Percentiles rank a stretch among this genome's conserved stretches.
Conservation (phyloP, 1,140 invertebrate genomes). For the Zaprionus tsacasi region DNA sequence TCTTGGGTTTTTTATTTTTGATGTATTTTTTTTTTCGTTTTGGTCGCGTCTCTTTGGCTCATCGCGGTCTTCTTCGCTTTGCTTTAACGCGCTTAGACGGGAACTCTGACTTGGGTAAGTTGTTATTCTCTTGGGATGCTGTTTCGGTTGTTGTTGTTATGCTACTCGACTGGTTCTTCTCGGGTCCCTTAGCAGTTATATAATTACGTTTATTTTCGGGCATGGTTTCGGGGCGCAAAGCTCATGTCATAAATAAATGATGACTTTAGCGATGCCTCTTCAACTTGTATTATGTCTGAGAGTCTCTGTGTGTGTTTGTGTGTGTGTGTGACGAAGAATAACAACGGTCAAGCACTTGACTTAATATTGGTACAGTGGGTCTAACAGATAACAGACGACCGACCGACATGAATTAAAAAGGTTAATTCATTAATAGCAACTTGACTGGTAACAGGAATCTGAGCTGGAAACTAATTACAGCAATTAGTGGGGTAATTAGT, state of each 20-base stretch:
- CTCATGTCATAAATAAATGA: slow-evolving; percentile 77
- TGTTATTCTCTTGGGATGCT: slow-evolving; percentile 50
- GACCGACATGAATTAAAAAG: slow-evolving; percentile 17
- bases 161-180: slow-evolving; percentile 21
- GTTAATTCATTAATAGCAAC: slow-evolving; percentile 5
- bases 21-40: slow-evolving; percentile 23
- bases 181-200: slow-evolving; percentile 56
- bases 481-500: background rate
- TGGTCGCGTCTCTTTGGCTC: slow-evolving; percentile 36
- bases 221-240: slow-evolving; percentile 61
- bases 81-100: slow-evolving; percentile 44
- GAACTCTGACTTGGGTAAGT: slow-evolving; percentile 26
- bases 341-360: slow-evolving; percentile 58
- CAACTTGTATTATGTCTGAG: slow-evolving; percentile 20
- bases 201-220: slow-evolving; percentile 70
- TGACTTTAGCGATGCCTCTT: slow-evolving; percentile 58
- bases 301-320: background rate
- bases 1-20: slow-evolving; percentile 21
- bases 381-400: slow-evolving; percentile 11
- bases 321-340: slow-evolving; percentile 19
- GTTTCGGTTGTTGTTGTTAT: slow-evolving; percentile 33
- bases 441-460: background rate
- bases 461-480: slow-evolving; percentile 3
- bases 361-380: slow-evolving; percentile 37
- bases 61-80: slow-evolving; percentile 18